Conservation (phyloP, 2,113 vertebrate species). For the Phaetusa simplex region DNA sequence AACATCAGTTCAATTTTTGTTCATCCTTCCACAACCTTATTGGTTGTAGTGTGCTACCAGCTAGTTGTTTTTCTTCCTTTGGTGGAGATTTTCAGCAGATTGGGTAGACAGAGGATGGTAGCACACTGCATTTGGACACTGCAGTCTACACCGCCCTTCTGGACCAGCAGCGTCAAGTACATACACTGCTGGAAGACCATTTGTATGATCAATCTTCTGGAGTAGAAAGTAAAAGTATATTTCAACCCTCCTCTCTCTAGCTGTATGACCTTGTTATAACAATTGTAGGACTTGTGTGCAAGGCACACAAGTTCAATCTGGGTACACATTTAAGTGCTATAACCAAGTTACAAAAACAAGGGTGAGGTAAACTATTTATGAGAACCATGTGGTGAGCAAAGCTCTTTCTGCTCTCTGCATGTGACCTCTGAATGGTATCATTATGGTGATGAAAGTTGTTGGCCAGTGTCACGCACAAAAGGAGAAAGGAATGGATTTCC, state of each 20-base stretch:
- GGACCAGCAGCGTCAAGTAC: accelerated
- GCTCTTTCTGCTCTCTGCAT: background rate
- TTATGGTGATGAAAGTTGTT: background rate
- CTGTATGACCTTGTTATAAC: background rate
- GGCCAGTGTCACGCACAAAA: background rate
- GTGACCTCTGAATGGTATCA: background rate
- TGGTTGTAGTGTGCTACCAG: background rate
- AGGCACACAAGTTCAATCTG: background rate
- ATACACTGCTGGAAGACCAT: accelerated
- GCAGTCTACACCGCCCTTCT: background rate
- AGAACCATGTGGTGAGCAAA: background rate
- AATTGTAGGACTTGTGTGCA: background rate
- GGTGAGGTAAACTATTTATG: background rate
- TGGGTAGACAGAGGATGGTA: background rate
- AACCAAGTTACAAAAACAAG: background rate
- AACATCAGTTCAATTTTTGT: background rate
- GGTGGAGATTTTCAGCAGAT: background rate
- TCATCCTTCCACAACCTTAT: background rate
- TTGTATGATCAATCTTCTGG: background rate
- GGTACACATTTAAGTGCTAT: background rate
- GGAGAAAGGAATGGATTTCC: background rate
- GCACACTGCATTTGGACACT: background rate
- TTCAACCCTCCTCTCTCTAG: background rate
- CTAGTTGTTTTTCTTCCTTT: background rate
- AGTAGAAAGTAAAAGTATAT: background rate